Percentiles rank a stretch among this genome's conserved stretches.
phyloP scores from a whole-genome alignment of 2,113 vertebrate species.

The Montifringilla adamsi region DNA sequence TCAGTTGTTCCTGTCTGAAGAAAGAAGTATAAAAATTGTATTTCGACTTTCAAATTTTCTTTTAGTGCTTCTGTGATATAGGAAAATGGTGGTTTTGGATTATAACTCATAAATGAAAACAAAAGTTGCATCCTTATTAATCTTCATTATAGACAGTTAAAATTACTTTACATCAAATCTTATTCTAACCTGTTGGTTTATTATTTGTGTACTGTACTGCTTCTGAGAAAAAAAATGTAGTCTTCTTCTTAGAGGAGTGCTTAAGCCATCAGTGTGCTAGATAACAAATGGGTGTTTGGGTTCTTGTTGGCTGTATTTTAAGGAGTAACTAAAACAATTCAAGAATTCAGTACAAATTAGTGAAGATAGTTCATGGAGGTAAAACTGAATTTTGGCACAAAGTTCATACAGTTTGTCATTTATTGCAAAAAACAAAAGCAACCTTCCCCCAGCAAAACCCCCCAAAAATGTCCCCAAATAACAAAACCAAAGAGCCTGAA shows the following conservation, averaged over 20 bases:
- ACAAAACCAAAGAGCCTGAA: background rate
- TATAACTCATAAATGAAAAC: background rate
- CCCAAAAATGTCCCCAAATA: fast-evolving
- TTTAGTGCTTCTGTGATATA: background rate
- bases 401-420: background rate
- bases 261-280: background rate
- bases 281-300: background rate
- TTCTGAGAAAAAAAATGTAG: background rate
- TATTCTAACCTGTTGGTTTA: background rate
- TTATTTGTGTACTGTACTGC: background rate
- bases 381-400: background rate
- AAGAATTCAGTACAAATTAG: background rate
- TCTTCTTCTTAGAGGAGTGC: background rate
- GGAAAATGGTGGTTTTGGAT: background rate
- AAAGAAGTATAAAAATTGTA: background rate
- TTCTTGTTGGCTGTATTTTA: background rate
- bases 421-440: background rate
- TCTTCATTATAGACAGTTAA: background rate
- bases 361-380: background rate
- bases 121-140: background rate
- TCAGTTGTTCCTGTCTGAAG: background rate
- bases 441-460: fast-evolving
- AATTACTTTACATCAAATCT: background rate
- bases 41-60: background rate
- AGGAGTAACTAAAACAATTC: background rate